phyloP scores from a whole-genome alignment of 2,797 vertebrate species.

The Echiichthys vipera region DNA sequence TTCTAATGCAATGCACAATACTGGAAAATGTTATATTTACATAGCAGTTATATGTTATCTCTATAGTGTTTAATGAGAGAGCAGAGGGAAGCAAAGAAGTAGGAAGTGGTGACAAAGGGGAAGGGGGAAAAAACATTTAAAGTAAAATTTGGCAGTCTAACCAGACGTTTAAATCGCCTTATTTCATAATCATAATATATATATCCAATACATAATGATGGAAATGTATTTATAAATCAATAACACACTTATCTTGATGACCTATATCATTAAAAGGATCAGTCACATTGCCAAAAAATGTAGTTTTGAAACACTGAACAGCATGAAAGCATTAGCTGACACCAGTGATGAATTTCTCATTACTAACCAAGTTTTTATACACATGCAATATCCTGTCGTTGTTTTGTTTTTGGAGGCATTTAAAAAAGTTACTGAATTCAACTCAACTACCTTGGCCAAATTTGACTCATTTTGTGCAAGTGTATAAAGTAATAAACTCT shows the following conservation, averaged over 20 bases:
- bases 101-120: not conserved
- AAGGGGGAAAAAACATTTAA: not conserved
- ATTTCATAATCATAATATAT: not conserved
- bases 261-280: not conserved
- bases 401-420: not conserved
- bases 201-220: not conserved
- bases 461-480: too few species aligned
- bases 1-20: not conserved
- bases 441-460: not conserved
- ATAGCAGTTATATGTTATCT: constrained; percentile 6
- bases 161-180: not conserved
- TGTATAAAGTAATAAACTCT: too few species aligned
- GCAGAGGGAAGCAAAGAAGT: not conserved
- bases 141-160: not conserved
- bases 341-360: not conserved
- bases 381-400: not conserved
- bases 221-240: not conserved
- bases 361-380: not conserved
- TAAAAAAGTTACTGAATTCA: not conserved
- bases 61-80: not conserved
- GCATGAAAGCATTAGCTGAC: not conserved
- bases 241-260: not conserved
- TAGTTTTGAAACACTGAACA: not conserved
- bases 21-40: constrained; percentile 1
- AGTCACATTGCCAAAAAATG: not conserved